phyloP scores from a whole-genome alignment of 2,888 invertebrate genomes.

The Drosophila paranaensis region DNA sequence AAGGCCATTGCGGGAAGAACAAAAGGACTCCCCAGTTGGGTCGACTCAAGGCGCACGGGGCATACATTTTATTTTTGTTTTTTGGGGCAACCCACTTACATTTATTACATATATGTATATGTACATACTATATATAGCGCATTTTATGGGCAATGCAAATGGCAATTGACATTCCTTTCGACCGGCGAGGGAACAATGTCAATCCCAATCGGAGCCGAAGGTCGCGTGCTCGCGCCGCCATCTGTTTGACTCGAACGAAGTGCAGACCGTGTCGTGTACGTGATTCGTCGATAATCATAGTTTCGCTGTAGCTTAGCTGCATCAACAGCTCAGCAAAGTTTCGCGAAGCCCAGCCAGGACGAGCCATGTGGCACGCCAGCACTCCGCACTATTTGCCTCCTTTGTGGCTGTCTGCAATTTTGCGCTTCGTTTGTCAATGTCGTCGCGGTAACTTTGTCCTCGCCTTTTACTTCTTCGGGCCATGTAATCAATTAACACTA shows the following conservation, averaged over 20 bases:
- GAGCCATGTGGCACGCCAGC: slow-evolving; percentile 7
- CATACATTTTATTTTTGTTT: slow-evolving; percentile 20
- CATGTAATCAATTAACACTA: slow-evolving; percentile 81
- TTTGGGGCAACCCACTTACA: slow-evolving; percentile 5
- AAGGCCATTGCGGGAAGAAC: slow-evolving; percentile 32
- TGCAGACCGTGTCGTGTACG: slow-evolving; percentile 63
- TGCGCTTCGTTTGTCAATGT: slow-evolving; percentile 77
- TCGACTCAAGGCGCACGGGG: slow-evolving; percentile 21
- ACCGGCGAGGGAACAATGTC: slow-evolving; percentile 67
- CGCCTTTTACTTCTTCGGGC: slow-evolving; percentile 62
- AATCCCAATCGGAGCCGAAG: slow-evolving; percentile 67
- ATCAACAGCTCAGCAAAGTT: slow-evolving; percentile 46
- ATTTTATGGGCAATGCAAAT: slow-evolving; percentile 68
- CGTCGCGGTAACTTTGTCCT: slow-evolving; percentile 56
- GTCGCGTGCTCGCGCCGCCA: slow-evolving; percentile 60
- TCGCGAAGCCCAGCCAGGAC: slow-evolving; percentile 14
- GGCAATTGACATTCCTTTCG: slow-evolving; percentile 72
- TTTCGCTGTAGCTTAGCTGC: slow-evolving; percentile 58
- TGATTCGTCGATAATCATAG: slow-evolving; percentile 79
- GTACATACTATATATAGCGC: slow-evolving; percentile 5
- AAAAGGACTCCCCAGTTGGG: slow-evolving; percentile 18
- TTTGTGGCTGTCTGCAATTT: slow-evolving; percentile 63
- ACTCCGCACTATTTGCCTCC: neutral
- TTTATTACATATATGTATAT: slow-evolving; percentile 3
- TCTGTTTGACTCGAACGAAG: slow-evolving; percentile 67